Base-by-base conservation (phyloP, 2,113 vertebrate species). In the Thymallus thymallus region DNA sequence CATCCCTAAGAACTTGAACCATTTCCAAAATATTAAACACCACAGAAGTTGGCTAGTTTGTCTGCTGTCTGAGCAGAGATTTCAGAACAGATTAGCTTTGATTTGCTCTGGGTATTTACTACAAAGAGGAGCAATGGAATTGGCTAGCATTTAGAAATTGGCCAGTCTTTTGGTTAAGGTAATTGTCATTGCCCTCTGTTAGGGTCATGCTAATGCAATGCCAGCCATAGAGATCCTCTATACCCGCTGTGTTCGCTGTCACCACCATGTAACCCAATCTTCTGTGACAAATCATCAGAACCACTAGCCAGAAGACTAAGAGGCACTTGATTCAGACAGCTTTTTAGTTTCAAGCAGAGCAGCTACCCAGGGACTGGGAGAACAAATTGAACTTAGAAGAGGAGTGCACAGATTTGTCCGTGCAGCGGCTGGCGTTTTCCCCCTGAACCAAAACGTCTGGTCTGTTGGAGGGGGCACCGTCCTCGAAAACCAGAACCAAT, bases 241-340 rank as follows among this genome's bases (percentile, higher is more conserved):
- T 41, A 41, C 35, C 9, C 2, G 35, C 35, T 41, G 35, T 41
- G 35, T 61, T 73, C 65, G 30, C 64, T 61, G 71, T 72, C 65
- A 63, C 69, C 71, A 72, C 63, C 35, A 71, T 75, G 73, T 46
- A 75, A 82, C 56, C 61, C 35, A 30, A 79, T 75, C 75, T 30
- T 62, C 74, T 70, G 66, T 73, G 70, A 73, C 70, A 73, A 76
- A 80, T 73, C 66, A 18, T 69, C 69, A 56, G 26, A 73, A 48
- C 66, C 68, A 45, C 66, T 67, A 41, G 60, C 64, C 74, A 75
- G 51, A 71, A 66, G 23, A 58, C 12, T 14, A 7, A 41, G 32
- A 76, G 72, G 66, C 24, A 63, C 65, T 55, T 20, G n/a, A 41
- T 61, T 68, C 24, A 64, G 16, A 51, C 30, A 20, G 13, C 56